Evolutionary conservation across 2,888 invertebrate genomes (phyloP).

Genomic region (Acanthococcus lagerstroemiae): DNA sequence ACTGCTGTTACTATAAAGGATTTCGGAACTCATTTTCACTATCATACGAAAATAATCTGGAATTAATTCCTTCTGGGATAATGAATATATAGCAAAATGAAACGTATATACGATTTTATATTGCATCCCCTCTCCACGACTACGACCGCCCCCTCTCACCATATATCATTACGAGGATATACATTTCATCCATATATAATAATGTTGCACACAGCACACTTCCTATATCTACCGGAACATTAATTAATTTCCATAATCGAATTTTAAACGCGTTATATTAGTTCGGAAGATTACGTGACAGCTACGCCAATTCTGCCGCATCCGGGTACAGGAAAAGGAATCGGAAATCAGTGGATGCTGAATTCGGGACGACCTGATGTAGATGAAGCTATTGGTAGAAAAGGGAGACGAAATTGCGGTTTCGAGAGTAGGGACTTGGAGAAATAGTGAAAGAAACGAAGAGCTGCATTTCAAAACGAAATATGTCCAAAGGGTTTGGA

Average conservation of each 20-base stretch:
- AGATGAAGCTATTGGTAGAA: too few relatives aligned
- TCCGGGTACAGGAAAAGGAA: not conserved
- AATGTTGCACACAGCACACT: constrained; percentile 4
- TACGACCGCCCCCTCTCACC: not conserved
- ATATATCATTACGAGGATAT: not conserved
- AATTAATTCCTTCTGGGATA: constrained; percentile 26
- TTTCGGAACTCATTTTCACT: constrained; percentile 27
- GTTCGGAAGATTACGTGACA: too few relatives aligned
- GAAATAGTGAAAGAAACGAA: too few relatives aligned
- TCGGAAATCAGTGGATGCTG: too few relatives aligned
- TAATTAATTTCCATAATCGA: constrained; percentile 26
- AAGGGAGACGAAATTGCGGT: too few relatives aligned
- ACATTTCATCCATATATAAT: constrained; percentile 18
- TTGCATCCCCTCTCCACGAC: too few relatives aligned
- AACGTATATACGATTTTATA: not conserved
- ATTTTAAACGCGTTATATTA: constrained; percentile 17
- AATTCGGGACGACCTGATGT: too few relatives aligned
- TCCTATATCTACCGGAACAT: not conserved
- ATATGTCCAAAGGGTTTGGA: too few relatives aligned
- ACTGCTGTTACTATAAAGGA: constrained; percentile 24
- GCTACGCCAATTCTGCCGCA: not conserved
- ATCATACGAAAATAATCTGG: constrained; percentile 26
- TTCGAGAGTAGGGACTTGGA: too few relatives aligned
- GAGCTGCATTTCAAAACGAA: too few relatives aligned
- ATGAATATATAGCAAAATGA: constrained; percentile 1